These are phyloP conservation scores for Branchinecta lynchi DNA, from an alignment of 1,140 invertebrate genomes.

Conservation along the genomic window DNA sequence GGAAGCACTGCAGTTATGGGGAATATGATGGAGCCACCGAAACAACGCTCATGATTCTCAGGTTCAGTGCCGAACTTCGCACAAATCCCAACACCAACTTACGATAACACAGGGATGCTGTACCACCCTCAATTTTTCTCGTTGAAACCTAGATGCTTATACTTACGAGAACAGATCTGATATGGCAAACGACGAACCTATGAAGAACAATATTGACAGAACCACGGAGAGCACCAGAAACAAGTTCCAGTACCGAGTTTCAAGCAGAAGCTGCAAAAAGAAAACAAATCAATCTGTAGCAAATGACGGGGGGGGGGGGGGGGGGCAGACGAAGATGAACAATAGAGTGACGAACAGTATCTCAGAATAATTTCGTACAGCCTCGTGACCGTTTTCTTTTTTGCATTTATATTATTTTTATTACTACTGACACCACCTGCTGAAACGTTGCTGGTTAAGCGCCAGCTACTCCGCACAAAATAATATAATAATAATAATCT, in stretches of 20 bases:
- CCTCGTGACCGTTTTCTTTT: neutral
- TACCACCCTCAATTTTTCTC: no score
- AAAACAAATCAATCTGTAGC: neutral
- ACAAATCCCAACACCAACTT: no score
- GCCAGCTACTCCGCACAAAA: neutral
- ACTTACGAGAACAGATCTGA: slow-evolving; percentile 43
- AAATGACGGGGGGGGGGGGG: neutral
- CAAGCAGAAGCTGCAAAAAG: slow-evolving; percentile 40
- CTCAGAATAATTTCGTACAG: neutral
- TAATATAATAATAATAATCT: no score
- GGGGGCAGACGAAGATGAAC: neutral
- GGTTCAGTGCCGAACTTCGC: no score
- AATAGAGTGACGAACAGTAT: neutral
- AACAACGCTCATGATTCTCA: no score
- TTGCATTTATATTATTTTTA: neutral
- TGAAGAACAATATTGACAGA: slow-evolving; percentile 42
- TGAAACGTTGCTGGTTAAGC: neutral
- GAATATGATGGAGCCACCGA: no score
- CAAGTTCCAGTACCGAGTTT: slow-evolving; percentile 45
- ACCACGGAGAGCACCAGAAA: slow-evolving; percentile 40
- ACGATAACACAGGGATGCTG: no score
- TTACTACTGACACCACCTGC: neutral
- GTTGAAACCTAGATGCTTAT: neutral
- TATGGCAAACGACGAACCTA: slow-evolving; percentile 41
- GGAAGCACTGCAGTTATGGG: no score